Evolutionary conservation across 1,140 invertebrate genomes (phyloP), one percentile per base, ranked within the genome.

Genomic region (Drosophila simulans): DNA sequence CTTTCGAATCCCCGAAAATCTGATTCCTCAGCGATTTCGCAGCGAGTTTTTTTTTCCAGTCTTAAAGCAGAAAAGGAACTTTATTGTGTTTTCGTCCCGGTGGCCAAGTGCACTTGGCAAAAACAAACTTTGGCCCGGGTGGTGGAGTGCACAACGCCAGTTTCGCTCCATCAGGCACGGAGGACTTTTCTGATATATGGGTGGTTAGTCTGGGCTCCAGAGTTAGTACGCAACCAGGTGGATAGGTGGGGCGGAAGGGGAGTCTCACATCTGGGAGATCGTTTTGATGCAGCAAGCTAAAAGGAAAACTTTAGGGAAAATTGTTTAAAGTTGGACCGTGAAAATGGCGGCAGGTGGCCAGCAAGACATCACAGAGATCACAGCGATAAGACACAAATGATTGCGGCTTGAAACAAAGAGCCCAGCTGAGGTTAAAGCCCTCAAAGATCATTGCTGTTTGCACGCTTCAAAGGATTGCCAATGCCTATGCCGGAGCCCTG

Each of bases 61-160:
- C 5, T 10, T n/a, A 31, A n/a, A 31, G 46, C 22, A 15, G 25
- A n/a, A 31, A 49, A 48, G 8, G 46, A 51, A 51, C 43, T 70
- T 71, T 70, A 70, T 70, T 66, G 64, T 70, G 25, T 57, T 69
- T 57, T 56, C 63, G 42, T 25, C 22, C 22, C 25, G 34, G 17
- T 40, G 46, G 34, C 42, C 63, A 70, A 70, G 66, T 55, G 63
- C 51, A 56, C 42, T 70, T 70, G 66, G 66, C 66, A 70, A 70
- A 70, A 70, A 70, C 63, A 71, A 71, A 71, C 49, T 71, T 70
- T 35, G 5, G 13, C 7, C 15, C 8, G 12, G n/a, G 8, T 25
- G 43, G 20, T 8, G 5, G 12, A 25, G 25, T 20, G 46, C 42
- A 48, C 46, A 58, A 31, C 10, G 11, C 17, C 42, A 68, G 34